Evolutionary conservation across 1,140 invertebrate species (phyloP).

Genomic region (Drosophila sp.): DNA sequence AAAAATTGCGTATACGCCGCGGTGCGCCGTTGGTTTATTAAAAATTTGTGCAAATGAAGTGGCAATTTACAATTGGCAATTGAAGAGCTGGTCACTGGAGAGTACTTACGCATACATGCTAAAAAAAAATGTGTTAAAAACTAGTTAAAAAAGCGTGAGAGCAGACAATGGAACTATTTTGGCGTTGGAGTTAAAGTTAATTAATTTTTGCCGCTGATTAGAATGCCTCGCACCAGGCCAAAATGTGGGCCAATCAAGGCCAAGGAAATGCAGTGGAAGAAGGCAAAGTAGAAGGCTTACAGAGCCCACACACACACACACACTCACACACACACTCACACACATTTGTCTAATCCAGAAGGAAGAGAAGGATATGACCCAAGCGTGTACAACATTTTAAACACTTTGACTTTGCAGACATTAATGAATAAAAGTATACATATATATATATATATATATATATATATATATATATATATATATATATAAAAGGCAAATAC

Average conservation of each 20-base stretch:
- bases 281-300: constrained; percentile 39
- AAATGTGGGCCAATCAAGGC: constrained; percentile 1
- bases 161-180: constrained; percentile 17
- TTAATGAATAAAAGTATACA: constrained; percentile 68
- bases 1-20: constrained; percentile 13
- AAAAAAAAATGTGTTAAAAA: constrained; percentile 22
- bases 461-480: too few relatives aligned
- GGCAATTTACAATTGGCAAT: constrained; percentile 59
- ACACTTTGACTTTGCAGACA: constrained; percentile 74
- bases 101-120: constrained; percentile 34
- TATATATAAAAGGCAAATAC: constrained; percentile 15
- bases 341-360: constrained; percentile 24
- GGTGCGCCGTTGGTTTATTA: constrained; percentile 58
- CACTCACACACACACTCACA: constrained; percentile 13
- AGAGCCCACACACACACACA: constrained; percentile 8
- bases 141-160: constrained; percentile 2
- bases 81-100: constrained; percentile 17
- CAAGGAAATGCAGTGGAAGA: not conserved
- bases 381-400: constrained; percentile 75
- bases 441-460: constrained; percentile 24
- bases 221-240: constrained; percentile 42
- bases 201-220: constrained; percentile 74
- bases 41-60: constrained; percentile 77
- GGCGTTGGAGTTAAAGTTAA: constrained; percentile 60
- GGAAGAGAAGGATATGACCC: constrained; percentile 40